phyloP scores from a whole-genome alignment of 2,888 invertebrate species.

The Leucania comma region DNA sequence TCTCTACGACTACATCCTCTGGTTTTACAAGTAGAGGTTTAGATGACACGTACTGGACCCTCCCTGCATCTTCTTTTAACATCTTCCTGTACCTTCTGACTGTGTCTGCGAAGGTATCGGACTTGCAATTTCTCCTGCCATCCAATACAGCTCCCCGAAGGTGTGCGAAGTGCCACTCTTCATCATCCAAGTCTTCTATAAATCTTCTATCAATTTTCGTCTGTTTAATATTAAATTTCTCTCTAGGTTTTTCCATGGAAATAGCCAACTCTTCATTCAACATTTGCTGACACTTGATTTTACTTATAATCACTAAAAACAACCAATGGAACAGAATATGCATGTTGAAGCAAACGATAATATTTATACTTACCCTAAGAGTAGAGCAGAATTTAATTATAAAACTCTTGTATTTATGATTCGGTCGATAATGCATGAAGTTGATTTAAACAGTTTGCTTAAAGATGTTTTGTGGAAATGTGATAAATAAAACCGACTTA shows the following conservation, averaged over 20 bases:
- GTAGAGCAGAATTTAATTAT: constrained; percentile 59
- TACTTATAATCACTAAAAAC: constrained; percentile 24
- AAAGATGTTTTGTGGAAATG: not conserved
- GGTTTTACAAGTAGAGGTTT: constrained; percentile 65
- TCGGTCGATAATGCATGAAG: constrained; percentile 42
- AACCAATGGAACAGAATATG: constrained; percentile 20
- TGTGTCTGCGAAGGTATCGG: constrained; percentile 73
- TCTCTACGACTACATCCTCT: constrained; percentile 60
- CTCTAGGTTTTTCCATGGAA: constrained; percentile 6
- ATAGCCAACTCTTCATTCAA: constrained; percentile 35
- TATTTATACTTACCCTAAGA: constrained; percentile 37
- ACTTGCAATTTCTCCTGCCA: constrained; percentile 66
- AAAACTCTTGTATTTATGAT: constrained; percentile 58
- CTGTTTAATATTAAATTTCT: constrained; percentile 21
- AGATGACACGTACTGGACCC: constrained; percentile 76
- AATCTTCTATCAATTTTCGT: constrained; percentile 66
- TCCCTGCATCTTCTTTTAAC: constrained; percentile 73
- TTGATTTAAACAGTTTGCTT: constrained; percentile 9
- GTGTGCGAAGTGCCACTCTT: constrained; percentile 78
- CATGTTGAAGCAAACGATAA: constrained; percentile 50
- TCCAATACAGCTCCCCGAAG: constrained; percentile 69
- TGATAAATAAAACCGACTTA: not conserved
- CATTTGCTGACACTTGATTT: constrained; percentile 18
- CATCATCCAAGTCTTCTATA: constrained; percentile 69
- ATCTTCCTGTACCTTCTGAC: constrained; percentile 71